Conservation (phyloP, 2,888 invertebrate species). For the Oxystoma pomonae region DNA sequence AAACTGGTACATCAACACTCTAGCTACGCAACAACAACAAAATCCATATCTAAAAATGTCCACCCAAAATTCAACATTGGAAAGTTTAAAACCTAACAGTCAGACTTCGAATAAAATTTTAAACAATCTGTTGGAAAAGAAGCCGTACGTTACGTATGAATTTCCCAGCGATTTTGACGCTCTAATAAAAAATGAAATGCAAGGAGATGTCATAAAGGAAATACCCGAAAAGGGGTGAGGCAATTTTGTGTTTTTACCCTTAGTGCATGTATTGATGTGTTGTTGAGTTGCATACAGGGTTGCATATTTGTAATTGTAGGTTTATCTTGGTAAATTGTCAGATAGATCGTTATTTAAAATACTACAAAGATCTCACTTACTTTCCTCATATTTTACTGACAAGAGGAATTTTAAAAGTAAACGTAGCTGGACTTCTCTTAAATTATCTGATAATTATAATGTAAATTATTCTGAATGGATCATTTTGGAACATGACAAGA, state of each 20-base stretch:
- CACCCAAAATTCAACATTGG: conserved; percentile 12
- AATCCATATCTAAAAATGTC: conserved; percentile 38
- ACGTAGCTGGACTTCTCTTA: no score
- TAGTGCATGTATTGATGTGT: neutral
- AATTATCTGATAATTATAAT: no score
- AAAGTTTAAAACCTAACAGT: conserved; percentile 24
- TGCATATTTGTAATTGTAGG: no score
- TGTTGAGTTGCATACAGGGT: neutral
- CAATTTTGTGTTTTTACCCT: neutral
- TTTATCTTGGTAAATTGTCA: no score
- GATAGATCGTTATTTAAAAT: neutral
- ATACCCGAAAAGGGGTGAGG: conserved; percentile 24
- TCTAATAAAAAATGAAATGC: conserved; percentile 45
- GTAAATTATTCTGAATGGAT: no score
- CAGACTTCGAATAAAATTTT: conserved; percentile 39
- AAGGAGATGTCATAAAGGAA: conserved; percentile 26
- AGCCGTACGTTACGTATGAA: conserved; percentile 37
- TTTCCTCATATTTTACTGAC: no score
- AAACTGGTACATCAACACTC: conserved; percentile 48
- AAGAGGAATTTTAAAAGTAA: no score
- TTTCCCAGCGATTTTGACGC: conserved; percentile 43
- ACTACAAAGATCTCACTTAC: no score
- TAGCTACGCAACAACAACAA: conserved; percentile 33
- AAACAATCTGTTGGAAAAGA: conserved; percentile 46
- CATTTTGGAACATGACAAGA: no score